Evolutionary conservation across 2,797 vertebrate species (phyloP), one percentile per base, ranked within the genome.

Genomic region (Sebastiscus tertius): DNA sequence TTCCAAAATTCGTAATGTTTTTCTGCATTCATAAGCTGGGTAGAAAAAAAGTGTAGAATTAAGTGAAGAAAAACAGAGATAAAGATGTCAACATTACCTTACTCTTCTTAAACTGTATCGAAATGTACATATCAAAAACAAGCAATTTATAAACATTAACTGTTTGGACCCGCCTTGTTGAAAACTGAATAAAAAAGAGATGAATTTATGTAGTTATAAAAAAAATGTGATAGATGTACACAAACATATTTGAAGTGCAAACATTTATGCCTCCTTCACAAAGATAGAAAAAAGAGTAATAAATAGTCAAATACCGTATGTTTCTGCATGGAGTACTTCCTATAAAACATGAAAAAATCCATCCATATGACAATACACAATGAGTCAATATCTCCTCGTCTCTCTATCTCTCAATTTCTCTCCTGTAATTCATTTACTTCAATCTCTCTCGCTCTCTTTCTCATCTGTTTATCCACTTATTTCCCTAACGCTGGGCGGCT

Each of bases 401-500:
- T 34, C 29, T 59, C 20, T 62, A 34, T 71, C n/a, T 65, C 31
- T 60, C 20, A 1, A 4, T 65, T 63, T 56, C 27, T 78, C 55
- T 52, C 56, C 61, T 70, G 33, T 81, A 74, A 88, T 90, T 81
- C 13, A 79, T 80, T 83, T 76, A 72, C 36, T 66, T 71, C 54
- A 73, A 56, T 80, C 49, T 79, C 72, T 79, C 76, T 29, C 4
- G 1, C 61, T 80, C 68, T 69, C 77, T 59, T 79, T 89, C 83
- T 87, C 84, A 88, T 90, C 86, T 84, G 82, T 84, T 93, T 93
- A 93, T 90, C 90, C 88, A 91, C 88, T 91, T 94, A 90, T 91
- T 90, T 92, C 82, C 83, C 81, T 82, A 90, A 89, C 80, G 68
- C 54, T 61, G 13, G 71, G 79, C 26, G 11, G 72, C 77, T 90